These are phyloP conservation scores for Ichneumoninae sp. DNA, from an alignment of 2,888 invertebrate species.

Conservation along the genomic window DNA sequence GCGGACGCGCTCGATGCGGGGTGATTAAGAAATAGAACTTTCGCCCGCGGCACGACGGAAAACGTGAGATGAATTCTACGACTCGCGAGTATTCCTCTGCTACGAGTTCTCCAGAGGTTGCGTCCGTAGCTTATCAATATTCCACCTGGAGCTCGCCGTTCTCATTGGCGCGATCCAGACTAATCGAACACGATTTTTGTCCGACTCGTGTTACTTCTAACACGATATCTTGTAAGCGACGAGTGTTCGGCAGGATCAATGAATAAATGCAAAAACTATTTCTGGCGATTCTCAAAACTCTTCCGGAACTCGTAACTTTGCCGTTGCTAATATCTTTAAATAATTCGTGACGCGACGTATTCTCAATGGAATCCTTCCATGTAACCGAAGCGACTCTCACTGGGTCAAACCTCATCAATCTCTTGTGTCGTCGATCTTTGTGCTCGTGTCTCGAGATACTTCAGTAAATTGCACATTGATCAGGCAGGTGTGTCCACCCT, in stretches of 20 bases:
- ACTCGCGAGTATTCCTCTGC: not conserved
- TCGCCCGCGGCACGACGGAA: constrained; percentile 55
- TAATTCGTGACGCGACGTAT: not conserved
- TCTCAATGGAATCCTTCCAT: not conserved
- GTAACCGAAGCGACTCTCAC: constrained; percentile 32
- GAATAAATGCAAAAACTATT: not conserved
- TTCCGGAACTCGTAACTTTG: not conserved
- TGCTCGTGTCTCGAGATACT: constrained; percentile 6
- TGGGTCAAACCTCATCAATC: constrained; percentile 34
- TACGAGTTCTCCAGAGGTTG: not conserved
- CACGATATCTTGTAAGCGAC: not conserved
- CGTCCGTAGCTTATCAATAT: not conserved
- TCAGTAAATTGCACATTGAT: not conserved
- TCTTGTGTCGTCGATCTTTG: constrained; percentile 1
- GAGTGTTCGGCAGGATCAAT: not conserved
- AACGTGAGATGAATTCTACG: constrained; percentile 55
- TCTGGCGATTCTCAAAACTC: not conserved
- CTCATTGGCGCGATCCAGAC: not conserved
- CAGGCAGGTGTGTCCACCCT: constrained; percentile 19
- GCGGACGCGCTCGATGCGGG: constrained; percentile 2
- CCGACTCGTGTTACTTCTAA: not conserved
- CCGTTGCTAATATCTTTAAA: not conserved
- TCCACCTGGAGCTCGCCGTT: not conserved
- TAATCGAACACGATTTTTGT: not conserved
- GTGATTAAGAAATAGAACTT: constrained; percentile 64